Conservation (phyloP, 2,888 invertebrate genomes). For the Bombylius discolor region DNA sequence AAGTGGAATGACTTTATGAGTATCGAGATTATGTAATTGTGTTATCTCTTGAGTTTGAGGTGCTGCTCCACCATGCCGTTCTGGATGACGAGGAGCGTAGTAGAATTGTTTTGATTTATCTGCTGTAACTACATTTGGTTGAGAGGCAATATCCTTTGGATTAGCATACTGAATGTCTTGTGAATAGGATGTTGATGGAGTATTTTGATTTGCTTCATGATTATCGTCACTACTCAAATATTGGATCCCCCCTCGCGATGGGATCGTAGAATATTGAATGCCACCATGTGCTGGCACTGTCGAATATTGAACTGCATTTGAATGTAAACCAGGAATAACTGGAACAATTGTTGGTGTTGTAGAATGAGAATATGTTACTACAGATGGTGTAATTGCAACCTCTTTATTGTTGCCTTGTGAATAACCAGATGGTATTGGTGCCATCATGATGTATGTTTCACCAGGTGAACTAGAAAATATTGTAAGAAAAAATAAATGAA, state of each 20-base stretch:
- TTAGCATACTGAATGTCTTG: slow-evolving; percentile 15
- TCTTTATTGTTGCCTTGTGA: slow-evolving; percentile 9
- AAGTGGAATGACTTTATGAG: slow-evolving; percentile 7
- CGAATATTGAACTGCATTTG: neutral
- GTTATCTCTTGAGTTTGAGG: neutral
- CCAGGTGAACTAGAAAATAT: slow-evolving; percentile 4
- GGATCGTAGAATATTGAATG: neutral
- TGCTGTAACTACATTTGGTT: neutral
- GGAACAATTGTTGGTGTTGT: neutral
- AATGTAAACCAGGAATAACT: neutral
- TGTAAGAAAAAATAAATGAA: neutral
- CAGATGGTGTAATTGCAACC: slow-evolving; percentile 15
- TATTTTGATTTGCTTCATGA: neutral
- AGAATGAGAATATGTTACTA: slow-evolving; percentile 14
- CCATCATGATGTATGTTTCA: slow-evolving; percentile 16
- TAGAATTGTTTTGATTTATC: slow-evolving; percentile 28
- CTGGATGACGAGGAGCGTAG: slow-evolving; percentile 24
- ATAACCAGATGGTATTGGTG: slow-evolving; percentile 15
- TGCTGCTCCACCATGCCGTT: neutral
- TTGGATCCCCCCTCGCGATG: neutral
- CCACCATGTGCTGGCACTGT: neutral
- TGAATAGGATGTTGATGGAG: neutral
- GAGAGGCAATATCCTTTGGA: slow-evolving; percentile 7
- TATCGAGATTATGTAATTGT: neutral
- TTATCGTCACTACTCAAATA: neutral